A percentile compares a stretch with the other conserved stretches of the same genome.
phyloP scores from a whole-genome alignment of 2,888 invertebrate genomes.

The Pseudeuparius sepicola region DNA sequence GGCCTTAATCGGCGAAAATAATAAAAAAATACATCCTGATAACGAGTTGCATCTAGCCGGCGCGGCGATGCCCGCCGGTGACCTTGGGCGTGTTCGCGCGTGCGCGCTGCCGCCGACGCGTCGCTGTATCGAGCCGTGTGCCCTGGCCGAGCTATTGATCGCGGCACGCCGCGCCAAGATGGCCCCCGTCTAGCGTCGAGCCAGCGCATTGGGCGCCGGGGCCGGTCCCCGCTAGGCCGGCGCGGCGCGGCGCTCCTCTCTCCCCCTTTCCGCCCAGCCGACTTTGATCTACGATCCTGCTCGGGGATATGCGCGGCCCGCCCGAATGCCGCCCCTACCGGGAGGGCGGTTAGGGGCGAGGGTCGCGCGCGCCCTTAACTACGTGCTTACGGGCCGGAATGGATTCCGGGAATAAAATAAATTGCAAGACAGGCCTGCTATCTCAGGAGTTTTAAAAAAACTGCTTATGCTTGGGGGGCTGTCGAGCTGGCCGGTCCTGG shows the following conservation, averaged over 20 bases:
- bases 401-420: constrained; percentile 40
- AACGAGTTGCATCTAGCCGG: too few species aligned
- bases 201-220: constrained; percentile 7
- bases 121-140: too few species aligned
- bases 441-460: constrained; percentile 31
- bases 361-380: constrained; percentile 24
- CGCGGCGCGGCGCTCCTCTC: too few species aligned
- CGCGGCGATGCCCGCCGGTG: constrained; percentile 19
- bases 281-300: constrained; percentile 35
- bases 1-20: too few species aligned
- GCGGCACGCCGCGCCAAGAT: too few species aligned
- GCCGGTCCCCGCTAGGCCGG: too few species aligned
- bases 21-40: too few species aligned
- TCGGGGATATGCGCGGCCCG: constrained; percentile 23
- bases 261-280: constrained; percentile 15
- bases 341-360: constrained; percentile 12
- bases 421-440: constrained; percentile 36
- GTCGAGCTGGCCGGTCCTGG: too few species aligned
- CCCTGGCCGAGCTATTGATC: too few species aligned
- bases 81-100: constrained; percentile 19
- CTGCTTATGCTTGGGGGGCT: too few species aligned
- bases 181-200: constrained; percentile 13
- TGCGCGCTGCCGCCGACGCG: constrained; percentile 9
- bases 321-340: constrained; percentile 22
- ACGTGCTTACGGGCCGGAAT: constrained; percentile 38